phyloP scores from a whole-genome alignment of 2,797 vertebrate species.

The Argentina silus region DNA sequence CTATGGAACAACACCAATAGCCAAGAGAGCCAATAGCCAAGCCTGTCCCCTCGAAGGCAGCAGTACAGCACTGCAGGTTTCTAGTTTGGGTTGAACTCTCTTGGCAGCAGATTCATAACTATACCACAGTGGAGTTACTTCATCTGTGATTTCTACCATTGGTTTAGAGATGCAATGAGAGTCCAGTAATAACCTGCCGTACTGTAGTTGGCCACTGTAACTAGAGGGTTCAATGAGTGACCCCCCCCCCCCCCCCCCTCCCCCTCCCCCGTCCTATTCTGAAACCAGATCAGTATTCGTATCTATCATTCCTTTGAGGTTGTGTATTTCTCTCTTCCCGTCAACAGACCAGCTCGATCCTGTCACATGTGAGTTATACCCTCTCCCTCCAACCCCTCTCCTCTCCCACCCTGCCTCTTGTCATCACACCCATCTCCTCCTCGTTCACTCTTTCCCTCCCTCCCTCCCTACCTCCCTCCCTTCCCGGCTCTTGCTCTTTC shows the following conservation, averaged over 20 bases:
- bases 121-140: slow-evolving; percentile 21
- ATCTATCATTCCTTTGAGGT: slow-evolving; percentile 61
- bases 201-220: slow-evolving; percentile 27
- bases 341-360: slow-evolving; percentile 82
- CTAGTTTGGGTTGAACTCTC: neutral
- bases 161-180: neutral
- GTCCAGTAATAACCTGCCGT: slow-evolving; percentile 32
- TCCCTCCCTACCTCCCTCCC: slow-evolving; percentile 21
- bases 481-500: slow-evolving; percentile 11
- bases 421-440: neutral
- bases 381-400: slow-evolving; percentile 10
- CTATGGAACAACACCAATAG: slow-evolving; percentile 9
- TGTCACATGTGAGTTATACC: slow-evolving; percentile 85
- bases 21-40: slow-evolving; percentile 9
- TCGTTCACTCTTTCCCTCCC: neutral
- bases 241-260: no score
- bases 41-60: slow-evolving; percentile 11
- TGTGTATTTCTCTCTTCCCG: slow-evolving; percentile 75
- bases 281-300: slow-evolving; percentile 39
- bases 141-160: slow-evolving; percentile 8
- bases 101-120: neutral
- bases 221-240: slow-evolving; percentile 27
- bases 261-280: slow-evolving; percentile 16
- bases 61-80: slow-evolving; percentile 18
- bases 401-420: slow-evolving; percentile 1